phyloP scores from a whole-genome alignment of 2,113 vertebrate species.

The Oreochromis aureus region DNA sequence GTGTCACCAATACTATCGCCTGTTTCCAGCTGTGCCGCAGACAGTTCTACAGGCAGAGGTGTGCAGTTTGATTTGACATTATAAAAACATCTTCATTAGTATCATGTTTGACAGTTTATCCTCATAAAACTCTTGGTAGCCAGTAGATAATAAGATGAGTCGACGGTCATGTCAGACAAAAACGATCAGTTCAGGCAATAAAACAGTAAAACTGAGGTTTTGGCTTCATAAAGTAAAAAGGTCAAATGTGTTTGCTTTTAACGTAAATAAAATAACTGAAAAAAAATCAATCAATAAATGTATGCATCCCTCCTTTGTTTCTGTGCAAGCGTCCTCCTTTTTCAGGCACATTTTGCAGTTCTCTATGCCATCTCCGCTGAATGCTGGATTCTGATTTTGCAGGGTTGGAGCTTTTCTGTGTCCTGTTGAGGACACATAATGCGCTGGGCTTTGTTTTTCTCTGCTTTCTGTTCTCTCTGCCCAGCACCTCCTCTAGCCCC shows the following conservation, averaged over 20 bases:
- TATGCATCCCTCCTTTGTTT: background rate
- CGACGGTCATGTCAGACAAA: background rate
- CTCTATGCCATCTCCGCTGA: background rate
- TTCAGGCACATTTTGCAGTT: background rate
- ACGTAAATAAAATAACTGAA: background rate
- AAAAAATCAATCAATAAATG: rapidly evolving
- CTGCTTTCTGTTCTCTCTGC: background rate
- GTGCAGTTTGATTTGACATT: rapidly evolving
- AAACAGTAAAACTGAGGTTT: background rate
- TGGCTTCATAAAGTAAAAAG: background rate
- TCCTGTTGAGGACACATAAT: slow-evolving; percentile 5
- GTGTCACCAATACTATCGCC: background rate
- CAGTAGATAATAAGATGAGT: background rate
- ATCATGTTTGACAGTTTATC: background rate
- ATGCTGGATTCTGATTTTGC: background rate
- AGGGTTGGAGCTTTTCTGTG: background rate
- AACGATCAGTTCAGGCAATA: background rate
- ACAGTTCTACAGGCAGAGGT: background rate
- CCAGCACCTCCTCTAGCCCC: background rate
- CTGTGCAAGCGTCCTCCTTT: background rate
- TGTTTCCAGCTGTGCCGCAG: background rate
- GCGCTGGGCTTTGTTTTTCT: background rate
- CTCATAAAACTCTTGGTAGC: background rate
- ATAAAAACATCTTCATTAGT: background rate
- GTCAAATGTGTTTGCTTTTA: background rate